Percentiles rank a stretch among this genome's conserved stretches.
Conservation (phyloP, 2,797 vertebrate genomes). For the Sparidentex hasta region DNA sequence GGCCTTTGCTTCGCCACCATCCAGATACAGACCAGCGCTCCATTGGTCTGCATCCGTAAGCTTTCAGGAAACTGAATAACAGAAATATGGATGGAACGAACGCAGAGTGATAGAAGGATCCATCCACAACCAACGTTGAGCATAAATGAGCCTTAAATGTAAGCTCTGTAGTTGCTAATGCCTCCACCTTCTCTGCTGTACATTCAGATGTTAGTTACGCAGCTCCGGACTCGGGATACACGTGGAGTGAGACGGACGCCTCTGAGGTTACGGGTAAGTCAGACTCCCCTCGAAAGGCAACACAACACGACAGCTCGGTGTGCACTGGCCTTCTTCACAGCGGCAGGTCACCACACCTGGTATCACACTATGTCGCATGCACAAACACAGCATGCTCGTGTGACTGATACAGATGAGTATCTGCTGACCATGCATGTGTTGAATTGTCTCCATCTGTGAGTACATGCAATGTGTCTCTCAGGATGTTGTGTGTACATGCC, state of each 20-base stretch:
- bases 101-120: too few species aligned
- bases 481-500: conserved; percentile 64
- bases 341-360: conserved; percentile 18
- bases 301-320: conserved; percentile 20
- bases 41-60: too few species aligned
- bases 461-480: conserved; percentile 53
- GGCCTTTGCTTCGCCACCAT: too few species aligned
- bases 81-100: too few species aligned
- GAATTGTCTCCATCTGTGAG: conserved; percentile 47
- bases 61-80: too few species aligned
- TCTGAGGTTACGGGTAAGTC: conserved; percentile 83
- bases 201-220: conserved; percentile 84
- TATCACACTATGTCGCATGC: conserved; percentile 59
- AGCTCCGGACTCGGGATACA: conserved; percentile 83
- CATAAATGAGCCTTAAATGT: conserved; percentile 4
- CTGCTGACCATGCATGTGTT: conserved; percentile 62
- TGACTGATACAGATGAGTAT: conserved; percentile 48
- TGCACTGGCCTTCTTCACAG: conserved; percentile 19
- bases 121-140: background rate
- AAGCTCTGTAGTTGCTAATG: conserved; percentile 51
- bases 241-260: conserved; percentile 81
- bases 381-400: conserved; percentile 57
- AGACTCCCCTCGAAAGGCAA: background rate
- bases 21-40: too few species aligned
- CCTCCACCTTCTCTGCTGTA: conserved; percentile 72